Evolutionary conservation across 2,888 invertebrate genomes (phyloP), one percentile per base, ranked within the genome.

Genomic region (Ormyrus thymus): DNA sequence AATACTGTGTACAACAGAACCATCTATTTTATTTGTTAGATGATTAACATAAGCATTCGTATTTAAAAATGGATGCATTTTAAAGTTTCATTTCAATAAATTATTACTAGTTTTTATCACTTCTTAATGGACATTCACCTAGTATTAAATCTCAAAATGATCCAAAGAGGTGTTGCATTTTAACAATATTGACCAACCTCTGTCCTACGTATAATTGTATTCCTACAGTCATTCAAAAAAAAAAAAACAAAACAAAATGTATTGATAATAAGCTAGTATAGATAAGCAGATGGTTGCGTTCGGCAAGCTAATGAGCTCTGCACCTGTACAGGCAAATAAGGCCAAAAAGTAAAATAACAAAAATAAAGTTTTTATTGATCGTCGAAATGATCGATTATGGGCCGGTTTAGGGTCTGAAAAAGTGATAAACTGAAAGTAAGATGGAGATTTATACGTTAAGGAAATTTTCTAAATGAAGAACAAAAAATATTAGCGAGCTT

Each of bases 341-440:
- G 72, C 76, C 66, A 76, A 68, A 80, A 75, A 79, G 8, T 51
- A 69, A 53, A 61, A 56, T 58, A 71, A 15, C 51, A 62, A 62
- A 53, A 69, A 62, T 29, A 76, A 48, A 65, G 71, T 72, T 59
- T 66, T 72, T 76, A 72, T 76, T 72, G 46, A 62, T 80, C 79
- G 73, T 71, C 55, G 13, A 72, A 69, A 80, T 82, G 69, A 50
- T 62, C 29, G 71, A 73, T 80, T 73, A 61, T 82, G 76, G 64
- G 73, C 80, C 78, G 55, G 68, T 64, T 68, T 81, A 82, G 81
- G 81, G 82, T 83, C 81, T 79, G 72, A 43, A 75, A 78, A 82
- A 81, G 83, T 83, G 83, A 83, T 83, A 83, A 79, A 72, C 58
- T 78, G 75, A 78, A 82, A 82, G 65, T 76, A 78, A 78, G 77